Conservation (phyloP, 2,888 invertebrate genomes). For the Athalia circularis region DNA sequence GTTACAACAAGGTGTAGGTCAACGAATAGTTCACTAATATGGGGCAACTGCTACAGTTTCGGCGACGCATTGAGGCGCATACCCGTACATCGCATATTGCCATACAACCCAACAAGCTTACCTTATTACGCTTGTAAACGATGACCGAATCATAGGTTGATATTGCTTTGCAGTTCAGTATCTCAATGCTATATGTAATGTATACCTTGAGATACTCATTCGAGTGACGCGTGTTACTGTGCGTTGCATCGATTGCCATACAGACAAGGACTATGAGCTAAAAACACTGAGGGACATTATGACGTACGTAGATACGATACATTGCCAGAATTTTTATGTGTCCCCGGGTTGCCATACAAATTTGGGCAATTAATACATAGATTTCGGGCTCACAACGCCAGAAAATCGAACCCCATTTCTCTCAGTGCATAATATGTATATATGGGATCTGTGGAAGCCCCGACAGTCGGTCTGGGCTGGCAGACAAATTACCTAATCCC, state of each 20-base stretch:
- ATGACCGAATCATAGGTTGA: not conserved
- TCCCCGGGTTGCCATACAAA: not conserved
- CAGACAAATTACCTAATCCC: slow-evolving; percentile 27
- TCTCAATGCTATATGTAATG: not conserved
- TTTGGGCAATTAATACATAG: slow-evolving; percentile 3
- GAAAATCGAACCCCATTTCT: slow-evolving; percentile 20
- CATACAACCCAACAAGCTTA: not conserved
- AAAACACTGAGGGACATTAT: not conserved
- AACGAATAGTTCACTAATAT: not conserved
- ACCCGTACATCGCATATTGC: not conserved
- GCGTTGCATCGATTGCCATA: slow-evolving; percentile 8
- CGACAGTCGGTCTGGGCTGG: not conserved
- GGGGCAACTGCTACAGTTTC: not conserved
- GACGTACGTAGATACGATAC: not conserved
- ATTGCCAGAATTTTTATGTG: slow-evolving; percentile 14
- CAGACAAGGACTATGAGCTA: not conserved
- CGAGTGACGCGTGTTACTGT: not conserved
- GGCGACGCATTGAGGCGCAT: not conserved
- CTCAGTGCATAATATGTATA: not conserved
- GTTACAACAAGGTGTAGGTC: not conserved
- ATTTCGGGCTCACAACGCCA: slow-evolving; percentile 1
- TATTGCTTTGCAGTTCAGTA: slow-evolving; percentile 1
- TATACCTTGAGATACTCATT: not conserved
- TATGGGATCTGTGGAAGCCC: not conserved
- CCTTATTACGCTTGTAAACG: not conserved